phyloP scores from a whole-genome alignment of 1,140 invertebrate genomes.

The Meloidogyne hapla region DNA sequence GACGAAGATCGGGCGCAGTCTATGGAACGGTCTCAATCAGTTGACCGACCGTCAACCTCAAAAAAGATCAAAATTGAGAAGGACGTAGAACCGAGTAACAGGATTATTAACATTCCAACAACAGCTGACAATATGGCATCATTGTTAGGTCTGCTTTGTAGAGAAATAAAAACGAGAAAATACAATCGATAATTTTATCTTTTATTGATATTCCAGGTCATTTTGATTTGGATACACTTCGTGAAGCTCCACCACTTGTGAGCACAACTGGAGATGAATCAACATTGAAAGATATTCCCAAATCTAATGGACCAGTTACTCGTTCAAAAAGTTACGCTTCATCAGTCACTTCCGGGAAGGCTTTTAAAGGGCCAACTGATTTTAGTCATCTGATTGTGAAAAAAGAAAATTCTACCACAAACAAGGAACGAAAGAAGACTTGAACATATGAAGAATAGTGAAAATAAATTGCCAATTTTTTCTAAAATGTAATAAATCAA shows the following conservation, averaged over 20 bases:
- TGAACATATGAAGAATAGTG: too few species aligned
- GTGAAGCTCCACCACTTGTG: conserved; percentile 1
- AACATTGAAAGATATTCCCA: conserved; percentile 3
- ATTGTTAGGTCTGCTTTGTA: neutral
- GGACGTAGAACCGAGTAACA: neutral
- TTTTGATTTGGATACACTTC: conserved; percentile 26
- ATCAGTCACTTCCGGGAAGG: neutral
- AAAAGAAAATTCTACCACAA: neutral
- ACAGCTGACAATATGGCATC: conserved; percentile 15
- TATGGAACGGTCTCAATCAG: neutral
- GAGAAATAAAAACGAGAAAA: too few species aligned
- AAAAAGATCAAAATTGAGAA: neutral
- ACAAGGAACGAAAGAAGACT: too few species aligned
- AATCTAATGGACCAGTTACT: neutral
- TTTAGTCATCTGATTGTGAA: conserved; percentile 18
- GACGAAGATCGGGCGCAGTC: neutral
- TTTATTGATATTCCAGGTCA: conserved; percentile 4
- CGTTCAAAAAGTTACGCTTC: conserved; percentile 11
- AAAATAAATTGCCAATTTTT: too few species aligned
- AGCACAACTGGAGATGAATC: neutral
- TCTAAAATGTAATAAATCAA: too few species aligned
- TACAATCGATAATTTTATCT: neutral
- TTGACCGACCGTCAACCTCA: neutral
- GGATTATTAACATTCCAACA: neutral
- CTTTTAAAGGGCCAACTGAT: conserved; percentile 12